Evolutionary conservation across 2,113 vertebrate genomes (phyloP), one percentile per base, ranked within the genome.

Genomic region (Gobiocypris rarus): DNA sequence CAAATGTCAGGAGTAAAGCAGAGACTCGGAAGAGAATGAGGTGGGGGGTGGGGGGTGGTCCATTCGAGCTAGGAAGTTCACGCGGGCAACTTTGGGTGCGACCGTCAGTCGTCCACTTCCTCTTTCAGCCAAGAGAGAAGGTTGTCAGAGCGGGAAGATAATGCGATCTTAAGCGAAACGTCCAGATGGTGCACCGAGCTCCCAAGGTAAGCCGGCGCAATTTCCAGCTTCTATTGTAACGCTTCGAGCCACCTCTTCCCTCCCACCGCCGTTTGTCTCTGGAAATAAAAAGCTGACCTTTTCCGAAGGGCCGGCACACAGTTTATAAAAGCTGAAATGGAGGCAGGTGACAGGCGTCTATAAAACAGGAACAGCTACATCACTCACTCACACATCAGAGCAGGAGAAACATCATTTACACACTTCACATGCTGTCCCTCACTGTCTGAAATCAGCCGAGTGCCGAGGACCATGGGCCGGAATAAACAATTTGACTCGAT

Each of bases 1-100:
- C 94, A 97, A 97, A 97, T 96, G 95, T 96, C 97, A 96, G 91
- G 92, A 93, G 92, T 91, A 93, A 92, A 91, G 88, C 19, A 65
- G 63, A n/a, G 31, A 26, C 90, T 87, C 83, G 83, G 90, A 89
- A 86, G 78, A 84, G 90, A 54, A 26, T 80, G 87, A 87, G 89
- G 86, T 86, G 92, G 93, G 93, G 89, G 93, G 91, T 92, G 76
- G 87, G 86, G 91, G 93, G 93, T 13, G 24, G 91, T 87, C 79
- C 84, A 87, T 85, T 89, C 91, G 86, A 48, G 87, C 92, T 93
- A 93, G 90, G 91, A 93, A 93, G 90, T 95, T 94, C 91, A 92
- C 91, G 82, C 92, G 93, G 93, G 94, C 88, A 91, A 91, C 94
- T 93, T 94, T 94, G 88, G n/a, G 90, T 89, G 94, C 93, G 94